A percentile compares a stretch with the other conserved stretches of the same genome.
phyloP scores from a whole-genome alignment of 2,888 invertebrate genomes.

The Automeris io region DNA sequence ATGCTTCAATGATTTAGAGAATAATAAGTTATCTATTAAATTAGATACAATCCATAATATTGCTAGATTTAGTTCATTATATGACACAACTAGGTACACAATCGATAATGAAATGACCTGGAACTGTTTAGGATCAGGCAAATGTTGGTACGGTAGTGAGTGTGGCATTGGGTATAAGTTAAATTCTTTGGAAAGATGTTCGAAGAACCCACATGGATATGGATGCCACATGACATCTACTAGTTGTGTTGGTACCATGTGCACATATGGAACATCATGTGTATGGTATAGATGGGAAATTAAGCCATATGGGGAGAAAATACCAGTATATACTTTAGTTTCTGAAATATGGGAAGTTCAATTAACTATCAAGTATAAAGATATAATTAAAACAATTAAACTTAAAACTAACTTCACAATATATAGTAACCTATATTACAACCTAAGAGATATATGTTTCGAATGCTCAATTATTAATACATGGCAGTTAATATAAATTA shows the following conservation, averaged over 20 bases:
- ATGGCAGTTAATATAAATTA: too few relatives aligned
- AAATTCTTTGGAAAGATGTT: not conserved
- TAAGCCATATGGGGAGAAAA: not conserved
- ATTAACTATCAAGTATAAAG: not conserved
- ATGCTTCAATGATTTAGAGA: too few relatives aligned
- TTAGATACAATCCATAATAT: not conserved
- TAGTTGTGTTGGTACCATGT: not conserved
- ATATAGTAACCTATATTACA: too few relatives aligned
- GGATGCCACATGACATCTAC: not conserved
- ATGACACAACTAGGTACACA: conserved; percentile 3
- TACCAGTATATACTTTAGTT: not conserved
- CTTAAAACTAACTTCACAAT: too few relatives aligned
- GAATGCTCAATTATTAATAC: too few relatives aligned
- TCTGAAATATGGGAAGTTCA: not conserved
- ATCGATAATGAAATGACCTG: conserved; percentile 3
- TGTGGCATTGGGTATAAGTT: not conserved
- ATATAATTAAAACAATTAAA: not conserved
- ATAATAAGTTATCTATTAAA: conserved; percentile 3
- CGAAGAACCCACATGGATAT: not conserved
- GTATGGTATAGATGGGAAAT: conserved; percentile 9
- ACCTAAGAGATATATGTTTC: too few relatives aligned
- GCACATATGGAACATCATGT: conserved; percentile 8
- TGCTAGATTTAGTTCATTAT: conserved; percentile 1
- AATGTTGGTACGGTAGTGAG: conserved; percentile 8
- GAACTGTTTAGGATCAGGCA: conserved; percentile 7